Base-by-base conservation (phyloP, 1,140 invertebrate species). In the Drosophila sturtevanti region DNA sequence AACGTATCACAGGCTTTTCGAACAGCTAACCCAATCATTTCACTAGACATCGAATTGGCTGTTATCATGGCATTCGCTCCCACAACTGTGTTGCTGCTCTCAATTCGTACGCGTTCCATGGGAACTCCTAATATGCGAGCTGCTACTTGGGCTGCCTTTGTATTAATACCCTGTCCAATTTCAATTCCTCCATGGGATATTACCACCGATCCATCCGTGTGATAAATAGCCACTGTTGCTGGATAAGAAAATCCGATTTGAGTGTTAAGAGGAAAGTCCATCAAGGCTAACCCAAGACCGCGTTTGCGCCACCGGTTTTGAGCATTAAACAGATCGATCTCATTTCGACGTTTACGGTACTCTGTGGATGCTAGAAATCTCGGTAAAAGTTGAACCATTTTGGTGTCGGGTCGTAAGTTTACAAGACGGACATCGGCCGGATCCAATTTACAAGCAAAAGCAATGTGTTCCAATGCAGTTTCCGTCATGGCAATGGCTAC, bases 401-500 rank as follows among this genome's bases (percentile, higher is more conserved):
- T 68, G 18, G 63, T 81, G 38, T 92, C 91, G 10, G 92, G 81
- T 1, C 90, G 63, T 63, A 96, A 93, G 87, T 97, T 97, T 1
- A 91, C 91, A 16, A 95, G 63, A 62, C 94, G 92, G 0, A 96
- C 93, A 52, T 95, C 94, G 2, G 95, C 67, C 0, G 96, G 94
- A 92, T 97, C 96, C 70, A 94, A 93, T 10, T 94, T 92, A 4
- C 95, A 75, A 22, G 90, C 92, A 56, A 93, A 93, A 0, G 96
- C 94, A 67, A 98, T 95, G 82, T 96, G 95, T 75, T 98, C 96
- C 93, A 98, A 95, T 9, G 97, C 94, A 16, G 92, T 94, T 91
- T 98, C 97, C 31, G 95, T 94, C 80, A 95, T 93, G 2, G 93
- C 93, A 11, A 95, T 87, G 24, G 90, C 94, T 93, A 96, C 94